Evolutionary conservation across 2,888 invertebrate genomes (phyloP).

Genomic region (Hymenopus coronatus): DNA sequence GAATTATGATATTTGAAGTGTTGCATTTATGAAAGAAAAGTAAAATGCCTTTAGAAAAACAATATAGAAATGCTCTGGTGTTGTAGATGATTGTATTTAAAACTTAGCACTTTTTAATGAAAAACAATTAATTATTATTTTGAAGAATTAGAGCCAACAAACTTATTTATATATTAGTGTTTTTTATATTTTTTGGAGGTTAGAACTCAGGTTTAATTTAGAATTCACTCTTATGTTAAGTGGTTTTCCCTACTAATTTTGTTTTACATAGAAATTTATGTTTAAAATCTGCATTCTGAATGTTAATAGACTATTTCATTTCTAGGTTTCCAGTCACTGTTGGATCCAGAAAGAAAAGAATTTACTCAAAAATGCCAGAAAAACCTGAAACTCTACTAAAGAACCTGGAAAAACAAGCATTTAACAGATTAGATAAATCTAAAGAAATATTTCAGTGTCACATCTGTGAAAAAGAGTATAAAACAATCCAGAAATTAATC

Average conservation of each 20-base stretch:
- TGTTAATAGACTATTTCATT: background rate
- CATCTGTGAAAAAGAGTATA: background rate
- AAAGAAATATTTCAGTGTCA: background rate
- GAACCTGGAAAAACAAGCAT: background rate
- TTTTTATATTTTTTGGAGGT: no score
- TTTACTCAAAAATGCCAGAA: background rate
- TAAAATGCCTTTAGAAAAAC: no score
- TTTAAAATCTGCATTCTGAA: background rate
- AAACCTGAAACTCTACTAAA: background rate
- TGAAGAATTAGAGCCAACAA: no score
- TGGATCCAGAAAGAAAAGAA: background rate
- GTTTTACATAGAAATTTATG: background rate
- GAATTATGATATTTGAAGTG: no score
- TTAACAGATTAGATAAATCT: background rate
- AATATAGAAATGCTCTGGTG: no score
- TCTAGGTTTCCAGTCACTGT: background rate
- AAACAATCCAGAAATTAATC: background rate
- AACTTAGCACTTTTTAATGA: no score
- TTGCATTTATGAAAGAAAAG: no score
- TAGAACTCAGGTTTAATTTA: background rate
- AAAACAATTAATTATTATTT: no score
- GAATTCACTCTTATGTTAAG: background rate
- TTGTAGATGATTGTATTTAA: no score
- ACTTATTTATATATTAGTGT: no score
- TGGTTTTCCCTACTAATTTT: no score